These are phyloP conservation scores for Tangara arthus DNA, from an alignment of 2,797 vertebrate species.

Conservation along the genomic window DNA sequence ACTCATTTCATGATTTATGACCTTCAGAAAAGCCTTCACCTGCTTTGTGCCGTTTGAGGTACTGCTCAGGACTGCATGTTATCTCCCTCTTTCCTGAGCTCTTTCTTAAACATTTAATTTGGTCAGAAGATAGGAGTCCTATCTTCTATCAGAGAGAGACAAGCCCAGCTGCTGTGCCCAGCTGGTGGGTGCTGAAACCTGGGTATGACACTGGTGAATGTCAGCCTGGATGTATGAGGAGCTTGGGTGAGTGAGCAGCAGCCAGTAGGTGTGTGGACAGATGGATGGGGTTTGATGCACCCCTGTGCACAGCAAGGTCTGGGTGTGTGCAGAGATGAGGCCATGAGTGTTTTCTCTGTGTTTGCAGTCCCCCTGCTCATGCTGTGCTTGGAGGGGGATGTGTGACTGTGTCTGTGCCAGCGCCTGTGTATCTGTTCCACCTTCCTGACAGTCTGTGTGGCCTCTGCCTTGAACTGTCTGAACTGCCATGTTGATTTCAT, in stretches of 20 bases:
- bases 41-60: not conserved
- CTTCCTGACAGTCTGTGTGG: slow-evolving; percentile 54
- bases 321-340: not conserved
- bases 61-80: not conserved
- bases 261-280: not conserved
- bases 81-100: not conserved
- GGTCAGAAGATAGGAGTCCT: not conserved
- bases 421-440: slow-evolving; percentile 1
- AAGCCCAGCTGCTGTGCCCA: not conserved
- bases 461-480: slow-evolving; percentile 72
- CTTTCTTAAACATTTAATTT: not conserved
- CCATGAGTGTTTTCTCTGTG: not conserved
- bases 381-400: not conserved
- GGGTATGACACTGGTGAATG: fast-evolving
- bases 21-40: not conserved
- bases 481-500: slow-evolving; percentile 86
- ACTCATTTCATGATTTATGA: not conserved
- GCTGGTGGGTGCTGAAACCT: not conserved
- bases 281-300: fast-evolving
- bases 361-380: not conserved
- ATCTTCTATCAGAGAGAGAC: not conserved
- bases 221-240: not conserved
- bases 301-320: not conserved
- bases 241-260: not conserved
- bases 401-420: slow-evolving; percentile 30